Conservation (phyloP, 2,113 vertebrate genomes). For the Colinus virginianus region DNA sequence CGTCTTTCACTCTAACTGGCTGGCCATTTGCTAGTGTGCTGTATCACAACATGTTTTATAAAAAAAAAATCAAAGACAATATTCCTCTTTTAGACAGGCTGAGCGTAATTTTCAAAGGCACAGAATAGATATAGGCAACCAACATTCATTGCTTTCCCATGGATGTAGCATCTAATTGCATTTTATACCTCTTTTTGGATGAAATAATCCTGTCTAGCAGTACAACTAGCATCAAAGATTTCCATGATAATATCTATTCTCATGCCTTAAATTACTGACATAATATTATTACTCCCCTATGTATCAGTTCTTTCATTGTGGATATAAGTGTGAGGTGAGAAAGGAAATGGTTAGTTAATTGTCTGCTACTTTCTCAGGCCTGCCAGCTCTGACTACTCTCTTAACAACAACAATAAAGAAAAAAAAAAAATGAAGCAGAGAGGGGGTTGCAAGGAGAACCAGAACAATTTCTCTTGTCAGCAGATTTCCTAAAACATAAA, state of each 20-base stretch:
- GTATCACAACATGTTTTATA: not conserved
- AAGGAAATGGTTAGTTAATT: not conserved
- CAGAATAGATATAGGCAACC: not conserved
- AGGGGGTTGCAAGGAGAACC: not conserved
- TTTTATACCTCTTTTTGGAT: not conserved
- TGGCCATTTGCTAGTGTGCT: not conserved
- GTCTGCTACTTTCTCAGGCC: not conserved
- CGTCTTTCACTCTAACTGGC: not conserved
- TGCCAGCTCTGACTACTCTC: not conserved
- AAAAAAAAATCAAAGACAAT: not conserved
- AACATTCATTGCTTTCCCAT: not conserved
- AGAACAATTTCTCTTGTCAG: constrained; percentile 1
- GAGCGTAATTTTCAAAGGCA: not conserved
- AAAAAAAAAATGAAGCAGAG: too few species aligned
- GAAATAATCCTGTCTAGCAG: not conserved
- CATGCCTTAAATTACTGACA: not conserved
- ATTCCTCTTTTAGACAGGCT: not conserved
- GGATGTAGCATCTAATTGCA: not conserved
- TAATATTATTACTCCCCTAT: not conserved
- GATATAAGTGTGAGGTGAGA: not conserved
- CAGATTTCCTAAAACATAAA: constrained; percentile 33
- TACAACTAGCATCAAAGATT: not conserved
- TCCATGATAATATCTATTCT: not conserved
- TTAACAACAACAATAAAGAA: not conserved
- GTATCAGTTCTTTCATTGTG: not conserved